Base-by-base conservation (phyloP, 2,888 invertebrate species). In the Sesia bembeciformis region DNA sequence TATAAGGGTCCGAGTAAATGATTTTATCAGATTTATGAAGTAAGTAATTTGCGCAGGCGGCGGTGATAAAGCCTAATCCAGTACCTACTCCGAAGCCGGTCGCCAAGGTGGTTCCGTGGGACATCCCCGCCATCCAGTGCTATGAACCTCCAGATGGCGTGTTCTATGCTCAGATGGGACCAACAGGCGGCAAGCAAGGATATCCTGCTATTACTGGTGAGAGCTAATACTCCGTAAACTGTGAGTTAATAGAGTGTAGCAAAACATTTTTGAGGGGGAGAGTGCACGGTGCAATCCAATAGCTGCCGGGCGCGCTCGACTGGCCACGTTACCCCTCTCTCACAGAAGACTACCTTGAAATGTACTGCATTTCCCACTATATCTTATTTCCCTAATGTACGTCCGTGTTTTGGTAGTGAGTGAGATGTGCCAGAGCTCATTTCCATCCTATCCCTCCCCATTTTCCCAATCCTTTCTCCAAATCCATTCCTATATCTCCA, bases 151-250 rank as follows among this genome's bases (percentile, higher is more conserved):
- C 96, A 49, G 97, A 97, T 74, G 96, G 96, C 7, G 96, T 97
- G 3, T 95, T 96, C 81, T 97, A 96, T 80, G 97, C 97, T 2
- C 97, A 97, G 84, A 95, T 97, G 93, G 97, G 97, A 4, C 97
- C 97, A 23, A 96, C 97, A 4, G 97, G 97, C 3, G 97, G 97
- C 40, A 95, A 95, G 76, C 93, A 94, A 66, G 97, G 97, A 39
- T 97, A 97, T 81, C 92, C 95, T 6, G 96, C 97, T 3, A 97
- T 96, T 53, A 96, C 96, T 53, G 96, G 96, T 95, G 69, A 66
- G 63, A 50, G 1, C 7, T 51, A 5, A 49, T 49, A 7, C 41
- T 41, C 41, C 5, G 1, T 41, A 41, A 7, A 5, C 7, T 41
- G 3, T 41, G 41, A 5, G 7, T 41, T 41, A 6, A 5, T 7